phyloP scores from a whole-genome alignment of 2,888 invertebrate genomes.

The Seira sanloemensis region DNA sequence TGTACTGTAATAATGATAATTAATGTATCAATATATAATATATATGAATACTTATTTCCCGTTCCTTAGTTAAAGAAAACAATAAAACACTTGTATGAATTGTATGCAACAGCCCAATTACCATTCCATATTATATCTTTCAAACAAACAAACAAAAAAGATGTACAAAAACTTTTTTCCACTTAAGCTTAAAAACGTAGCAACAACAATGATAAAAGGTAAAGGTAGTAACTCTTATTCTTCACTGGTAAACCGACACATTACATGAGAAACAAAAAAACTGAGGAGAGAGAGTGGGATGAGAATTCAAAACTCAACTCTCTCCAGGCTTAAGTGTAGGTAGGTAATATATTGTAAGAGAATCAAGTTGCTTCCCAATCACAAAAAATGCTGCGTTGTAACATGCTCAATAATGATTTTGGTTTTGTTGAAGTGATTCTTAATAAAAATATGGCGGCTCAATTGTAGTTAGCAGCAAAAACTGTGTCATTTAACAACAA shows the following conservation, averaged over 20 bases:
- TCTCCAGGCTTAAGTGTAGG: not conserved
- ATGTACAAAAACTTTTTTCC: constrained; percentile 46
- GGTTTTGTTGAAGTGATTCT: not conserved
- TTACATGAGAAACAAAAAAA: constrained; percentile 17
- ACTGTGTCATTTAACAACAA: not conserved
- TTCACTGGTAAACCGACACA: constrained; percentile 66
- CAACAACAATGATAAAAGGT: constrained; percentile 27
- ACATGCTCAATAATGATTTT: no score
- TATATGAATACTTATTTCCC: constrained; percentile 64
- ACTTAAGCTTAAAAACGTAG: constrained; percentile 23
- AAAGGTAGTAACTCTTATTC: constrained; percentile 52
- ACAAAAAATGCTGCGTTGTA: not conserved
- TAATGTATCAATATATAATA: constrained; percentile 40
- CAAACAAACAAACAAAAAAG: no score
- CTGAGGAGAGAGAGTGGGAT: constrained; percentile 11
- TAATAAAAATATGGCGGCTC: not conserved
- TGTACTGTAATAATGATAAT: constrained; percentile 16
- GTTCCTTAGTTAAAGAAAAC: constrained; percentile 47
- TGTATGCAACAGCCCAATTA: constrained; percentile 49
- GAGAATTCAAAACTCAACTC: constrained; percentile 4
- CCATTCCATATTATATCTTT: constrained; percentile 46
- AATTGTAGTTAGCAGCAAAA: not conserved
- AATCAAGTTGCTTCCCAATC: constrained; percentile 22
- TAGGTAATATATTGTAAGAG: not conserved
- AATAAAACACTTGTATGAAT: no score